Conservation (phyloP, 2,888 invertebrate species). For the Shargacucullia verbasci region DNA sequence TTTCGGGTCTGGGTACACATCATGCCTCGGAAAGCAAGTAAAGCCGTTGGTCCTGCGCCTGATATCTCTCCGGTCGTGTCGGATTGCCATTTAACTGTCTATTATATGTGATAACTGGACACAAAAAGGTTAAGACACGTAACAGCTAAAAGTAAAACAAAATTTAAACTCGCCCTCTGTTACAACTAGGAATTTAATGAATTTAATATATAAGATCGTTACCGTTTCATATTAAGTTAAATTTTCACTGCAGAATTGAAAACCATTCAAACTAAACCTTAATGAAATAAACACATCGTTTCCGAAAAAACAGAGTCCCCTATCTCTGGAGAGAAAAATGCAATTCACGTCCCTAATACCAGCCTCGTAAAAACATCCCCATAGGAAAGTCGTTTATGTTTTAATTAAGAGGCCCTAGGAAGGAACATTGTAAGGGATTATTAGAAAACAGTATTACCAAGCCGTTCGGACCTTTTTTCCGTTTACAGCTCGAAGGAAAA, state of each 20-base stretch:
- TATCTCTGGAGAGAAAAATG: conserved; percentile 49
- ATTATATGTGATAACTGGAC: too few species aligned
- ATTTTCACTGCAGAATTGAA: background rate
- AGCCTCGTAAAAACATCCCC: conserved; percentile 59
- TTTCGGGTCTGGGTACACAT: too few species aligned
- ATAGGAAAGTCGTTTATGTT: conserved; percentile 80
- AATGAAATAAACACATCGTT: conserved; percentile 28
- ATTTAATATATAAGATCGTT: too few species aligned
- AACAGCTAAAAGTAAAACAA: too few species aligned
- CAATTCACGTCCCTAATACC: conserved; percentile 63
- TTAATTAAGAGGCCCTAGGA: conserved; percentile 77
- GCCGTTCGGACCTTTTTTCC: conserved; percentile 59
- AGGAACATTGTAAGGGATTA: conserved; percentile 67
- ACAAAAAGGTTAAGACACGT: too few species aligned
- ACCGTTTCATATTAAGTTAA: too few species aligned
- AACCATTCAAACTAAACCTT: conserved; percentile 4
- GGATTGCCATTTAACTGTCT: too few species aligned
- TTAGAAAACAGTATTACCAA: conserved; percentile 71
- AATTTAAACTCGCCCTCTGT: too few species aligned
- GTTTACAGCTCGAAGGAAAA: conserved; percentile 39
- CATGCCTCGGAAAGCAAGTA: too few species aligned
- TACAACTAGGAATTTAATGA: too few species aligned
- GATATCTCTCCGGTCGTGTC: too few species aligned
- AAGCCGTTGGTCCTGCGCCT: too few species aligned
- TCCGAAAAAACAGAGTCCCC: conserved; percentile 11